Percentiles rank a stretch among this genome's conserved stretches.
phyloP scores from a whole-genome alignment of 2,888 invertebrate genomes.

The Tyria jacobaeae region DNA sequence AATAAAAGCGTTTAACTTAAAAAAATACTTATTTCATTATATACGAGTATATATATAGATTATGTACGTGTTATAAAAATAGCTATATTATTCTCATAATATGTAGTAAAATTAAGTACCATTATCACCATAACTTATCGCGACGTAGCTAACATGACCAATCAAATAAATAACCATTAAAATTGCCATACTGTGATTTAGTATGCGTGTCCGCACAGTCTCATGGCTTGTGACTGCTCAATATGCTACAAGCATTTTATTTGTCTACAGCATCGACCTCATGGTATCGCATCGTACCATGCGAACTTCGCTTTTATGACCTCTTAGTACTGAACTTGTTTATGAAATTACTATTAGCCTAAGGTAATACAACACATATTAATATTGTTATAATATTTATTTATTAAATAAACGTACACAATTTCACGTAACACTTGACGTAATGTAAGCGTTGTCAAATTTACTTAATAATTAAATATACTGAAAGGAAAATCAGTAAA shows the following conservation, averaged over 20 bases:
- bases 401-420: too few relatives aligned
- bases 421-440: too few relatives aligned
- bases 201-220: conserved; percentile 59
- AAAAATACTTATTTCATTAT: too few relatives aligned
- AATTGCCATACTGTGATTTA: conserved; percentile 29
- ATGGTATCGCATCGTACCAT: conserved; percentile 31
- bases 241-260: conserved; percentile 60
- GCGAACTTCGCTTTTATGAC: conserved; percentile 29
- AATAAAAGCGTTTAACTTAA: too few relatives aligned
- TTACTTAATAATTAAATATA: too few relatives aligned
- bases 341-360: background rate
- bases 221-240: conserved; percentile 65
- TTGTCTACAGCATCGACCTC: conserved; percentile 39
- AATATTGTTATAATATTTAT: too few relatives aligned
- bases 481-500: too few relatives aligned
- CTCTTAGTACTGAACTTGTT: conserved; percentile 3
- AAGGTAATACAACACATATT: too few relatives aligned
- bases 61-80: too few relatives aligned
- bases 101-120: conserved; percentile 34
- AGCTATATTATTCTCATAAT: background rate
- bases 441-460: too few relatives aligned
- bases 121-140: conserved; percentile 21
- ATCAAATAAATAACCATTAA: conserved; percentile 40
- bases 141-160: conserved; percentile 22
- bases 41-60: too few relatives aligned